Evolutionary conservation across 2,113 vertebrate species (phyloP).

Genomic region (Rattus norvegicus): GRCr8 NC_086033.1:32037501-32038000

Average conservation of each 20-base stretch:
- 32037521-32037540: constrained; percentile 64
- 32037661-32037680: neutral
- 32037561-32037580: constrained; percentile 44
- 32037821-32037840: constrained; percentile 20
- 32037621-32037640: constrained; percentile 42
- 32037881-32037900: too few species aligned
- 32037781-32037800: neutral
- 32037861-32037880: too few species aligned
- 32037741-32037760: neutral
- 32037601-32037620: constrained; percentile 42
- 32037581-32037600: constrained; percentile 18
- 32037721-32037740: neutral
- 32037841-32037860: neutral
- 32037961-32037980: too few species aligned
- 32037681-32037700: constrained; percentile 28
- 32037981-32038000: too few species aligned
- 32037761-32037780: neutral
- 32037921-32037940: too few species aligned
- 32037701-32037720: neutral
- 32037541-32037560: constrained; percentile 44
- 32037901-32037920: too few species aligned
- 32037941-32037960: too few species aligned
- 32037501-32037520: constrained; percentile 73
- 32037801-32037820: neutral
- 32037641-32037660: neutral